Base-by-base conservation (phyloP, 2,113 vertebrate genomes). In the Zosterops lateralis region DNA sequence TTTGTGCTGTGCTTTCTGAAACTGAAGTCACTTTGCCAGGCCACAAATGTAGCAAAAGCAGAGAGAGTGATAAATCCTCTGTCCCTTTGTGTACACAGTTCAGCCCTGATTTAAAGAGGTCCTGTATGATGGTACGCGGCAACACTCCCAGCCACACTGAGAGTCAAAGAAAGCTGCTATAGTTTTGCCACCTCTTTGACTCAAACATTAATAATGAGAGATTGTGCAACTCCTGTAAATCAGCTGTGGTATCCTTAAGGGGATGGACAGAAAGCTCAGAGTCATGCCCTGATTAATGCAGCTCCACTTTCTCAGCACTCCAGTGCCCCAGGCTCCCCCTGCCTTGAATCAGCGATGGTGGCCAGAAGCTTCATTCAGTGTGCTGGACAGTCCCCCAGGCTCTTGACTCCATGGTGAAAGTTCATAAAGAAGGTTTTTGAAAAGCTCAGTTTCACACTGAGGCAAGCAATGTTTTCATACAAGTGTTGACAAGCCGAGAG, bases 21-120 rank as follows among this genome's bases (percentile, higher is more conserved):
- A 94, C 87, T 91, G 89, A 92, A 92, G 93, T 95, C 89, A 94
- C 93, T 95, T 95, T 95, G 48, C 93, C 76, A 77, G 65, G 79
- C 95, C 93, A 84, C 36, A 95, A 83, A 93, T 96, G 93, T 95
- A 93, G 95, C 81, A 91, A 81, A 95, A 92, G 18, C 81, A 91
- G 84, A 87, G 82, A 85, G 64, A 60, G 44, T n/a, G 45, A 40
- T 57, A 78, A 92, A 19, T 45, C 64, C 58, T 82, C 81, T 91
- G 78, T 82, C 77, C 32, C 8, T 79, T 58, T 62, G 15, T 74
- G 34, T 74, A 56, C 42, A 62, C 40, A 91, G 68, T 80, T 90
- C 51, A 86, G 40, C 42, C 44, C 51, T 14, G 3, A 28, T 48
- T 48, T 87, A 61, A 70, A 83, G 89, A 91, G 38, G 44, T 65